Base-by-base conservation (phyloP, 2,113 vertebrate species). In the Sarotherodon lohbergeri region DNA sequence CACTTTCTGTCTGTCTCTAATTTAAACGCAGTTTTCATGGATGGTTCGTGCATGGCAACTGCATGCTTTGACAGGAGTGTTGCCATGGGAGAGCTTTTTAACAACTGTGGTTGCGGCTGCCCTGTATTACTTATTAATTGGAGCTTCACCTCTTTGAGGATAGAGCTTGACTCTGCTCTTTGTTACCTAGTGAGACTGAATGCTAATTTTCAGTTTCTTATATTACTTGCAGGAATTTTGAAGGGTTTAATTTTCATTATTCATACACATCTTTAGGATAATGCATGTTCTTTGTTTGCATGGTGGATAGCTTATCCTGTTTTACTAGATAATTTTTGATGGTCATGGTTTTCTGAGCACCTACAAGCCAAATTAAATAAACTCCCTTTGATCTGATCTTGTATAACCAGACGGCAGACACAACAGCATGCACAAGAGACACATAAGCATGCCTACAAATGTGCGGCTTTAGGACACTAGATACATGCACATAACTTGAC, bases 31-130 rank as follows among this genome's bases (percentile, higher is more conserved):
- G 8, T 84, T 89, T 83, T 90, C 48, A 55, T 76, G 68, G 86
- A 84, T 79, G 19, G 66, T 68, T 56, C 81, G 81, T 8, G 17
- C 89, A 79, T 92, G 82, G 87, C 79, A 91, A 92, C 94, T 59
- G 59, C 83, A 66, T 13, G 56, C 76, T 89, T 90, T 89, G 87
- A 88, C 90, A 81, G 63, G 56, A 86, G 81, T 80, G 91, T 94
- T 93, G 79, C 90, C 86, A 93, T 88, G 92, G 93, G 57, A 86
- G 80, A 92, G 84, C 68, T 78, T 87, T 90, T 86, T 80, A 91
- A 85, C 87, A 76, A 59, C 86, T 61, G 17, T 59, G 81, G 81
- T 71, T 85, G 52, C 68, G 48, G 82, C 68, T 80, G 52, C 32
- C 73, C 32, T 54, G 39, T 86, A 68, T 87, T 68, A 85, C 54